A percentile compares a stretch with the other conserved stretches of the same genome.
phyloP scores from a whole-genome alignment of 2,113 vertebrate species.

The Pseudonaja textilis region DNA sequence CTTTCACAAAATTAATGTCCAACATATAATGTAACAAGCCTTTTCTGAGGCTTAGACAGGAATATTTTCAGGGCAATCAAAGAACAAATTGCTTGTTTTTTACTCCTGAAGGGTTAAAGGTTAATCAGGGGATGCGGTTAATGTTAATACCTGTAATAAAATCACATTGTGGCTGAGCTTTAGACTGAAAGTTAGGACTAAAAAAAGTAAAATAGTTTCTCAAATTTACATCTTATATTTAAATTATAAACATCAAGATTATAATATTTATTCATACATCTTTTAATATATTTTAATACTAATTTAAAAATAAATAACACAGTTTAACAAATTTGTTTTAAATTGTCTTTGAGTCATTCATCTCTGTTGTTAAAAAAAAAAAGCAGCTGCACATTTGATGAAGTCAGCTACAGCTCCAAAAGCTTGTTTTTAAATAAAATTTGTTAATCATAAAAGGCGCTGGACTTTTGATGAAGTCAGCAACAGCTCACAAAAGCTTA shows the following conservation, averaged over 20 bases:
- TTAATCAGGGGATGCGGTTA: constrained; percentile 24
- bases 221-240: neutral
- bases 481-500: no score
- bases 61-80: constrained; percentile 22
- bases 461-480: neutral
- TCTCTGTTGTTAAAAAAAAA: neutral
- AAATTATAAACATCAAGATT: neutral
- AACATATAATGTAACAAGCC: neutral
- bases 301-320: neutral
- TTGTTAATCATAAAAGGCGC: no score
- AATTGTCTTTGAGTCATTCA: constrained; percentile 3
- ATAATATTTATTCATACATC: neutral
- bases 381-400: neutral
- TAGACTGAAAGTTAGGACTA: constrained; percentile 31
- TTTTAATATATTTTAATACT: neutral
- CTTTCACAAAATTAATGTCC: constrained; percentile 7
- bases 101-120: constrained; percentile 5
- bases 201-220: neutral
- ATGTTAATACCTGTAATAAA: neutral
- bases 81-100: constrained; percentile 19
- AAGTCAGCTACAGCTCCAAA: no score
- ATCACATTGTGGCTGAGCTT: constrained; percentile 25
- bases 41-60: neutral
- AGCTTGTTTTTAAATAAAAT: no score
- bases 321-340: neutral